Base-by-base conservation (phyloP, 2,113 vertebrate genomes). In the Poecilia latipinna region DNA sequence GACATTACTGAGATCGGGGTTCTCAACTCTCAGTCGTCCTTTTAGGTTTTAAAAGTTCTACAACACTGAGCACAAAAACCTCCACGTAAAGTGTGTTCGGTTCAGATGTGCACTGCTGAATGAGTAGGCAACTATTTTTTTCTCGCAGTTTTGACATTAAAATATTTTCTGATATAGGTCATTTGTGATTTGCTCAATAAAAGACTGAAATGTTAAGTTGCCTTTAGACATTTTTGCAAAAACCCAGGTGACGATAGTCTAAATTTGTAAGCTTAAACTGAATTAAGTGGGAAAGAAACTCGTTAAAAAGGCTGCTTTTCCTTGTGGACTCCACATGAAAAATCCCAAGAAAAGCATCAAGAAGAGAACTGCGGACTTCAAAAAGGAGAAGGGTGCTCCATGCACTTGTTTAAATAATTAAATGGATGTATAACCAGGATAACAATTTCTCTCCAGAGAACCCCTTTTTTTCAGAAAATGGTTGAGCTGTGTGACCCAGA, bases 1-100 rank as follows among this genome's bases (percentile, higher is more conserved):
- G 33, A 70, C 68, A 65, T 70, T 6, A 51, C 78, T 75, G 3
- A 35, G 24, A 60, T 61, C 12, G 12, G 32, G 28, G 57, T 61
- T 39, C 65, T 68, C 31, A 12, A 31, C 62, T 51, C 57, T 3
- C 68, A 32, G 10, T 7, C 2, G 24, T 51, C 39, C 1, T 63
- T 64, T 33, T 29, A 62, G 17, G 57, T 44, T 42, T 31, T 65
- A 31, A 29, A 54, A 24, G 19, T 3, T 42, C 12, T 39, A 12
- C 7, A 26, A 42, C 17, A 31, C 17, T 35, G n/a, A 31, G 2
- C 17, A 61, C 10, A 68, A 4, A 28, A 12, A 24, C 15, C 19
- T 31, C 10, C 19, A 12, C 22, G 2, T 39, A 15, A 26, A 42
- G 48, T 51, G 19, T 22, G 19, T 51, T 51, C 15, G 24, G 15